These are phyloP conservation scores for Teleogryllus occipitalis DNA, from an alignment of 1,140 invertebrate genomes.

Conservation along the genomic window DNA sequence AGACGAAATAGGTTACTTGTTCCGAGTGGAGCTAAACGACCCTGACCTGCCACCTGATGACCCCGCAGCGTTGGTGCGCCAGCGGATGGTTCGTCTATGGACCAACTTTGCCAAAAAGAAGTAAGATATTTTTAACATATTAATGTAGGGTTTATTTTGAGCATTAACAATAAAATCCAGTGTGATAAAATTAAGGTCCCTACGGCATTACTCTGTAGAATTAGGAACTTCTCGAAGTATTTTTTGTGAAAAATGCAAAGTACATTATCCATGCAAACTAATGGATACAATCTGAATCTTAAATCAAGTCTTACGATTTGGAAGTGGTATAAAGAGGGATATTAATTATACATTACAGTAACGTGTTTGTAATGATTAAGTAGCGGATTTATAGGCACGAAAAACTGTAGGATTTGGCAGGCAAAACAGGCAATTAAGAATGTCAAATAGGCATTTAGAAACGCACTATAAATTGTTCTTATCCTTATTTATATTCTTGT, in stretches of 20 bases:
- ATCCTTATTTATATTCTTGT: too few relatives aligned
- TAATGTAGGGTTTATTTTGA: neutral
- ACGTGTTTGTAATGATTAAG: too few relatives aligned
- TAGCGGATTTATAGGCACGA: too few relatives aligned
- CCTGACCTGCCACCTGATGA: neutral
- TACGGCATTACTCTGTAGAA: neutral
- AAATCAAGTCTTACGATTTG: too few relatives aligned
- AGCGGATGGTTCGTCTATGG: slow-evolving; percentile 35
- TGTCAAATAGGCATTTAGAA: too few relatives aligned
- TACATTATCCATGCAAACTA: too few relatives aligned
- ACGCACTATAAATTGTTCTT: too few relatives aligned
- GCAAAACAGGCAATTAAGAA: too few relatives aligned
- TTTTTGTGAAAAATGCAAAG: neutral
- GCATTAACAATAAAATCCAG: neutral
- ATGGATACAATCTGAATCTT: too few relatives aligned
- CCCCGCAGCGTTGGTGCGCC: neutral
- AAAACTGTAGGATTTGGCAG: too few relatives aligned
- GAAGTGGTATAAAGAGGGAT: too few relatives aligned
- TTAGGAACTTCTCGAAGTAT: neutral
- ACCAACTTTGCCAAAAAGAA: slow-evolving; percentile 40
- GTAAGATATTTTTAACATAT: slow-evolving; percentile 21
- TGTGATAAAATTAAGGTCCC: neutral
- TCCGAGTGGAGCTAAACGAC: neutral
- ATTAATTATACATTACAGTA: too few relatives aligned
- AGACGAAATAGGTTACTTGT: slow-evolving; percentile 16